Percentiles rank a stretch among this genome's conserved stretches.
phyloP scores from a whole-genome alignment of 1,140 invertebrate genomes.

The Lepidurus arcticus region DNA sequence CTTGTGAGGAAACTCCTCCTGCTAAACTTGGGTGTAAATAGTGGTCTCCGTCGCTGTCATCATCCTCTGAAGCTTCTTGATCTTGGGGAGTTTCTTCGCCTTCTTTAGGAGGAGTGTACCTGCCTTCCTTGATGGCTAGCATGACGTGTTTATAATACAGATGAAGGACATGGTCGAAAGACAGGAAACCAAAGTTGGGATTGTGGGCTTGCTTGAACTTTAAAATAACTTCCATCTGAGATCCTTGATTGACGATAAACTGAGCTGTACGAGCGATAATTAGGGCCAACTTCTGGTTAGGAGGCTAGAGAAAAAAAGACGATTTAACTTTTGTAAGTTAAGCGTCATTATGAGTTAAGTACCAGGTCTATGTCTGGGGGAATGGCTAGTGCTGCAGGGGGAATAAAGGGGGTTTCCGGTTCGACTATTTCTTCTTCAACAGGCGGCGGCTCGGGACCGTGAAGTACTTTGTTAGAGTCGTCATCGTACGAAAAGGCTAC shows the following conservation, averaged over 20 bases:
- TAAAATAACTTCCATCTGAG: conserved; percentile 96
- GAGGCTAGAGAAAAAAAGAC: conserved; percentile 61
- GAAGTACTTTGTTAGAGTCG: neutral
- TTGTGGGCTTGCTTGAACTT: conserved; percentile 95
- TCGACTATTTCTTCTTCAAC: conserved; percentile 7
- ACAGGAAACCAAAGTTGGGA: conserved; percentile 87
- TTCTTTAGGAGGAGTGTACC: conserved; percentile 52
- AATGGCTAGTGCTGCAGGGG: conserved; percentile 56
- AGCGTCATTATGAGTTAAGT: conserved; percentile 31
- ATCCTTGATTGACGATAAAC: conserved; percentile 87
- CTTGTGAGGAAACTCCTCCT: conserved; percentile 36
- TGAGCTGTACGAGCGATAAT: conserved; percentile 95
- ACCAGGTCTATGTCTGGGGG: conserved; percentile 67
- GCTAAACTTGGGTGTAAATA: conserved; percentile 75
- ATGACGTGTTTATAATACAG: conserved; percentile 85
- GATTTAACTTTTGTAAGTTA: neutral
- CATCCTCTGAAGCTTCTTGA: conserved; percentile 35
- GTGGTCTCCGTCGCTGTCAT: conserved; percentile 51
- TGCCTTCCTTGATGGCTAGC: conserved; percentile 70
- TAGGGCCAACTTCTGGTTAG: conserved; percentile 80
- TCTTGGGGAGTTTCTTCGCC: conserved; percentile 25
- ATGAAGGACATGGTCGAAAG: conserved; percentile 75
- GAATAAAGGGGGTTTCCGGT: conserved; percentile 30
- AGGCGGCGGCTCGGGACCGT: neutral
- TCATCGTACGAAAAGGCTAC: conserved; percentile 75